phyloP scores from a whole-genome alignment of 2,888 invertebrate species.

The Tipula vernalis region DNA sequence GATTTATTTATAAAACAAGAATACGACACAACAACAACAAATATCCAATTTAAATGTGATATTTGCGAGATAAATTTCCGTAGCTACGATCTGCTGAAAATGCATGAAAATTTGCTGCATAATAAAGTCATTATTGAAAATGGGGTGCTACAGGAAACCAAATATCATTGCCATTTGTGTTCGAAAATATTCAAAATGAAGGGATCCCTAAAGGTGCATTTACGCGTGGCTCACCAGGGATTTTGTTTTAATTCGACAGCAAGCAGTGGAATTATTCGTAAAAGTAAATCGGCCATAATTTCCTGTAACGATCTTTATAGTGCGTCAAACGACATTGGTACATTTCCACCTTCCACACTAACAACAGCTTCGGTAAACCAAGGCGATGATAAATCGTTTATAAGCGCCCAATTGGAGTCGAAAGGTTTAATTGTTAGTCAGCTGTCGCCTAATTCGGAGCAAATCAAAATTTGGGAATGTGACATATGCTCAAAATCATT shows the following conservation, averaged over 20 bases:
- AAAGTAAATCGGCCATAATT: conserved; percentile 18
- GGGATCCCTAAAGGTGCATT: conserved; percentile 69
- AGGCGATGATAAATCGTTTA: not conserved
- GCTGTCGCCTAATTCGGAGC: not conserved
- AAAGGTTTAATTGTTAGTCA: not conserved
- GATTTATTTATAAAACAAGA: not conserved
- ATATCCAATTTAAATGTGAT: conserved; percentile 38
- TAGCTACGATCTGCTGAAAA: conserved; percentile 52
- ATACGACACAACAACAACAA: not conserved
- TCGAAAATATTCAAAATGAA: conserved; percentile 69
- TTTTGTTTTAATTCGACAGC: not conserved
- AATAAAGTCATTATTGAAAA: conserved; percentile 24
- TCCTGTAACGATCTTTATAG: not conserved
- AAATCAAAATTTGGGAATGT: conserved; percentile 72
- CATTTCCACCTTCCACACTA: not conserved
- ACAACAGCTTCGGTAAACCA: not conserved
- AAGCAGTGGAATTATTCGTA: conserved; percentile 17
- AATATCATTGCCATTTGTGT: conserved; percentile 63
- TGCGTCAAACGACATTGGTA: not conserved
- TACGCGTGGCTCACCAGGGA: conserved; percentile 62
- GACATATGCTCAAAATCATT: conserved; percentile 74
- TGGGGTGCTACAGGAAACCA: conserved; percentile 29
- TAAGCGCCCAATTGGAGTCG: not conserved
- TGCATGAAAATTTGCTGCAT: conserved; percentile 64
- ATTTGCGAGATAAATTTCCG: conserved; percentile 62